Evolutionary conservation across 2,888 invertebrate species (phyloP).

Genomic region (Apocheima hispidaria): DNA sequence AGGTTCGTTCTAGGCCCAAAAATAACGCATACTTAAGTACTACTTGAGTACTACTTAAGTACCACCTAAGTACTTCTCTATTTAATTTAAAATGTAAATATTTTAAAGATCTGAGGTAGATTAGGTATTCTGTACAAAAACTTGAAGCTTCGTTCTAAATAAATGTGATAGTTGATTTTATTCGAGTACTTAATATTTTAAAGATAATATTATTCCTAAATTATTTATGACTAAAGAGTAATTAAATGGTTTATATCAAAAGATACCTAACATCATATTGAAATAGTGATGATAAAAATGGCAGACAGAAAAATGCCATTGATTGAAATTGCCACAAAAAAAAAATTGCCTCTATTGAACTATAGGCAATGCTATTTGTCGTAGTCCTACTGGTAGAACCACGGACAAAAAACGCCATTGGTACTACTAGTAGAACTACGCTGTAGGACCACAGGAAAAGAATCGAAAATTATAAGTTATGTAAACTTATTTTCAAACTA

Average conservation of each 20-base stretch:
- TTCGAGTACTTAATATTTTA: constrained; percentile 83
- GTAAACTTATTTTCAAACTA: neutral
- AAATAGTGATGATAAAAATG: neutral
- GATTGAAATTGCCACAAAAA: neutral
- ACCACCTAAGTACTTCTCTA: constrained; percentile 61
- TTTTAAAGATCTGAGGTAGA: constrained; percentile 25
- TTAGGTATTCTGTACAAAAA: constrained; percentile 61
- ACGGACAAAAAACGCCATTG: neutral
- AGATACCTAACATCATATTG: neutral
- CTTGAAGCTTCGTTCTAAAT: constrained; percentile 80
- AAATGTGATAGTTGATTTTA: constrained; percentile 85
- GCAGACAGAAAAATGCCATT: neutral
- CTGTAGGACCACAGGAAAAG: too few species aligned
- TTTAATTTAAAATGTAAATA: constrained; percentile 55
- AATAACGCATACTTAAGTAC: constrained; percentile 6
- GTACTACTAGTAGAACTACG: too few species aligned
- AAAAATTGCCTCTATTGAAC: too few species aligned
- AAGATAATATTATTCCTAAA: constrained; percentile 81
- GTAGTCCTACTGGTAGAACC: too few species aligned
- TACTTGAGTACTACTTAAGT: too few species aligned
- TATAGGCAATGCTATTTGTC: too few species aligned
- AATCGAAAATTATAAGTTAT: too few species aligned
- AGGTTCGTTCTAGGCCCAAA: neutral
- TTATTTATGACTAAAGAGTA: constrained; percentile 75
- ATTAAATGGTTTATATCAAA: constrained; percentile 40